Evolutionary conservation across 2,888 invertebrate species (phyloP), one percentile per base, ranked within the genome.

Genomic region (Sphaerophoria rueppellii): DNA sequence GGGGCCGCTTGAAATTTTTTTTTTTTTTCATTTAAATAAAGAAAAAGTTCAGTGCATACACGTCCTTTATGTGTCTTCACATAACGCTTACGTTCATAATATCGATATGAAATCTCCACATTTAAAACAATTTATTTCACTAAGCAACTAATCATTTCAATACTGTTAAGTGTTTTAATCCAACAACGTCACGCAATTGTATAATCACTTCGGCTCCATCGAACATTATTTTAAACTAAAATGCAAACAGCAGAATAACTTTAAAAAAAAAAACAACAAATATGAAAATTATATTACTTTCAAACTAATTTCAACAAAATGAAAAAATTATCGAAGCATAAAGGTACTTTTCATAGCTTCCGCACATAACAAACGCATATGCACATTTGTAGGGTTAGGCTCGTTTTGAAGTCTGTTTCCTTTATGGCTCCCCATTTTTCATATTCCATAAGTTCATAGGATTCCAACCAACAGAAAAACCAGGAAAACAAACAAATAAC

Each of bases 251-350:
- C 11, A 9, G 14, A 11, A 9, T 7, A 24, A n/a, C 24, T 2
- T 2, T 71, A 71, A 54, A 70, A 70, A 35, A 54, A 70, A 69
- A 57, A 85, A 80, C 77, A 85, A 61, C 58, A 75, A 73, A 76
- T 14, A 52, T 71, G 69, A 40, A 85, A 76, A 85, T 76, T 81
- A 74, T 77, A 82, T 82, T 82, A 61, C 52, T 69, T 73, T 77
- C 61, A 70, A 82, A 82, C 73, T 72, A 77, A 85, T 85, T 77
- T 77, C 70, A 71, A 63, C 76, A 65, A 85, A 85, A 81, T 80
- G 76, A 81, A 81, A 85, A 24, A 77, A 73, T 85, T 72, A 85
- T 48, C 73, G 75, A 73, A 81, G 85, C 81, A 73, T 61, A 81
- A 2, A 24, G 24, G 24, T 48, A 73, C 63, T 81, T 79, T 65